Evolutionary conservation across 2,888 invertebrate species (phyloP).

Genomic region (Microchrysa polita): DNA sequence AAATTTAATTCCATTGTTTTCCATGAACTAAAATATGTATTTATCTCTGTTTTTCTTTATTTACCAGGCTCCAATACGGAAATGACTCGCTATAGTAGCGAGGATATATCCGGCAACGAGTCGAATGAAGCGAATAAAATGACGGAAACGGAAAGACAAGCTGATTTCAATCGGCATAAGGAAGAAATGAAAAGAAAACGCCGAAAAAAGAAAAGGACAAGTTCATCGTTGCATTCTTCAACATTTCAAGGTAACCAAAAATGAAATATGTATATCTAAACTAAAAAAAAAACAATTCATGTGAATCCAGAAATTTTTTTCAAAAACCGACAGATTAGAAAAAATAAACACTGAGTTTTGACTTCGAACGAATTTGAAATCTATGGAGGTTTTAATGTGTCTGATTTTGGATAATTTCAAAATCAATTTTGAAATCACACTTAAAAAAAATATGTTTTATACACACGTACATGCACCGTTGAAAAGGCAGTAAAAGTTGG

Average conservation of each 20-base stretch:
- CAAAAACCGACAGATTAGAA: no score
- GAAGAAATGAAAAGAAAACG: slow-evolving; percentile 89
- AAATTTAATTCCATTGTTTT: background rate
- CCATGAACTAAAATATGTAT: background rate
- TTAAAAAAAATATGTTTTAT: no score
- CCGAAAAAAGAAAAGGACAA: slow-evolving; percentile 90
- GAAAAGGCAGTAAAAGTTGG: no score
- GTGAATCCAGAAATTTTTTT: no score
- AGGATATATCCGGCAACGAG: slow-evolving; percentile 64
- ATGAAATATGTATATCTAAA: no score
- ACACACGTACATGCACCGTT: no score
- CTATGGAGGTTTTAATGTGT: no score
- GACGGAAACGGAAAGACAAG: slow-evolving; percentile 64
- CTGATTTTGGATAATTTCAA: no score
- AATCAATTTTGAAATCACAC: no score
- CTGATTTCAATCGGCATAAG: slow-evolving; percentile 79
- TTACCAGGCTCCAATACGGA: slow-evolving; percentile 54
- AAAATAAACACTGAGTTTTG: no score
- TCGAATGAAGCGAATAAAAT: slow-evolving; percentile 60
- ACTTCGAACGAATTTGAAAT: no score
- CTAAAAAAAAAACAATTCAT: no score
- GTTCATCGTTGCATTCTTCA: slow-evolving; percentile 86
- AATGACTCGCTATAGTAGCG: slow-evolving; percentile 63
- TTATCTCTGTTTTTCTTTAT: slow-evolving; percentile 23
- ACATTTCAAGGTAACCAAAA: slow-evolving; percentile 81